Evolutionary conservation across 2,797 vertebrate species (phyloP).

Genomic region (Peromyscus attwateri): DNA sequence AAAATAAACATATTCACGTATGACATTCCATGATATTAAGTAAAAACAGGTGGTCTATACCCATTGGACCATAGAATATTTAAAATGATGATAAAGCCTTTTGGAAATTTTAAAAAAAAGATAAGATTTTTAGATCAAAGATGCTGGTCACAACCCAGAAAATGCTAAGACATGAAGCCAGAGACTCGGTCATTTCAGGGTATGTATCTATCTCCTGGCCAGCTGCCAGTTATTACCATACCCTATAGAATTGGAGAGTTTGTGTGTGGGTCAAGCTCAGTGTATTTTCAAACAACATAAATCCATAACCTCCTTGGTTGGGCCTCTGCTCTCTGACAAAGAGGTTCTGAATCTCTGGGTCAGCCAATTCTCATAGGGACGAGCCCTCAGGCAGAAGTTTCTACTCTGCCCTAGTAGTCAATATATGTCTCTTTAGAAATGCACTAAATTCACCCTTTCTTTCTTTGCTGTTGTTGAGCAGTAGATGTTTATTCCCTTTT

Average conservation of each 20-base stretch:
- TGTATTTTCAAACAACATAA: not conserved
- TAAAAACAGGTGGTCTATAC: not conserved
- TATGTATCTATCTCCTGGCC: not conserved
- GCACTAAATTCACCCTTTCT: conserved; percentile 2
- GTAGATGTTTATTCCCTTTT: conserved; percentile 42
- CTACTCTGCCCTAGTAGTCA: not conserved
- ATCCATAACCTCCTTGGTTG: not conserved
- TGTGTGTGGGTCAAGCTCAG: not conserved
- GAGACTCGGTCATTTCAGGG: not conserved
- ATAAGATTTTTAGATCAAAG: not conserved
- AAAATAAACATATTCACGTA: not conserved
- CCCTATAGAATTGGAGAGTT: not conserved
- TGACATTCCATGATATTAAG: conserved; percentile 12
- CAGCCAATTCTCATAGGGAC: not conserved
- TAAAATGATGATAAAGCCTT: not conserved
- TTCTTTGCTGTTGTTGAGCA: conserved; percentile 9
- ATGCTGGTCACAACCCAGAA: not conserved
- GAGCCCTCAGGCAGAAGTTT: not conserved
- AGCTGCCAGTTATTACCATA: not conserved
- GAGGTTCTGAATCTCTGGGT: not conserved
- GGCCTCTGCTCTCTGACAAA: not conserved
- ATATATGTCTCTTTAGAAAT: not conserved
- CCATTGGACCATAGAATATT: not conserved
- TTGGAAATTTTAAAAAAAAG: not conserved
- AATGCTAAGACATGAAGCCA: not conserved